phyloP scores from a whole-genome alignment of 1,140 invertebrate species.

The Cydia splendana region DNA sequence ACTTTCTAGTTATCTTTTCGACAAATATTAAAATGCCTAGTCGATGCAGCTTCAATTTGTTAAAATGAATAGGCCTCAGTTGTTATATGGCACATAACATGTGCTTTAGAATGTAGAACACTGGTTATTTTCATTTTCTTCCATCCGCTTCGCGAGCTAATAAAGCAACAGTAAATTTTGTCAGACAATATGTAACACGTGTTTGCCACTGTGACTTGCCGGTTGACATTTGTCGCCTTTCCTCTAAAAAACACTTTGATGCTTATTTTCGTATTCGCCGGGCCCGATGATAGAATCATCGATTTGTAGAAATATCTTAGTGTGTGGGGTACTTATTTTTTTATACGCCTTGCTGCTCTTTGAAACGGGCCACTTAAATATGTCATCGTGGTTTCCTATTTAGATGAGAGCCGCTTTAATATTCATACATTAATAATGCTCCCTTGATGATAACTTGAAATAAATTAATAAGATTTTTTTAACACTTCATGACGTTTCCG shows the following conservation, averaged over 20 bases:
- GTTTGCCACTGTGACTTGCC: conserved; percentile 65
- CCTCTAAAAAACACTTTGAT: conserved; percentile 76
- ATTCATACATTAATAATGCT: conserved; percentile 62
- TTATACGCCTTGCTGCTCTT: conserved; percentile 59
- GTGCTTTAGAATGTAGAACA: conserved; percentile 68
- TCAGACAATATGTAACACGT: conserved; percentile 76
- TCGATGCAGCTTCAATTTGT: conserved; percentile 53
- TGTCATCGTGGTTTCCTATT: conserved; percentile 73
- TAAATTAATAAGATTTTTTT: conserved; percentile 48
- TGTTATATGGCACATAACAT: conserved; percentile 55
- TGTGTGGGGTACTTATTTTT: conserved; percentile 62
- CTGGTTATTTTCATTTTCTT: conserved; percentile 67
- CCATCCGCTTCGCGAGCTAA: conserved; percentile 59
- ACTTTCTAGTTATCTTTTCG: not conserved
- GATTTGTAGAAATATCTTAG: conserved; percentile 69
- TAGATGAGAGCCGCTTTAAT: conserved; percentile 59
- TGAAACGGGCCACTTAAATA: conserved; percentile 67
- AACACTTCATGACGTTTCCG: conserved; percentile 44
- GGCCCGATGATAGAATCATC: conserved; percentile 71
- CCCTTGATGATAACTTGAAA: conserved; percentile 45
- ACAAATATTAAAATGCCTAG: conserved; percentile 17
- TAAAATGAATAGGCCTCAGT: conserved; percentile 57
- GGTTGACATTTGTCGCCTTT: conserved; percentile 71
- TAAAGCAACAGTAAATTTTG: conserved; percentile 76
- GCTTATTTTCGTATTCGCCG: conserved; percentile 77